Evolutionary conservation across 2,113 vertebrate species (phyloP), one percentile per base, ranked within the genome.

Genomic region (Megaptera novaeangliae): DNA sequence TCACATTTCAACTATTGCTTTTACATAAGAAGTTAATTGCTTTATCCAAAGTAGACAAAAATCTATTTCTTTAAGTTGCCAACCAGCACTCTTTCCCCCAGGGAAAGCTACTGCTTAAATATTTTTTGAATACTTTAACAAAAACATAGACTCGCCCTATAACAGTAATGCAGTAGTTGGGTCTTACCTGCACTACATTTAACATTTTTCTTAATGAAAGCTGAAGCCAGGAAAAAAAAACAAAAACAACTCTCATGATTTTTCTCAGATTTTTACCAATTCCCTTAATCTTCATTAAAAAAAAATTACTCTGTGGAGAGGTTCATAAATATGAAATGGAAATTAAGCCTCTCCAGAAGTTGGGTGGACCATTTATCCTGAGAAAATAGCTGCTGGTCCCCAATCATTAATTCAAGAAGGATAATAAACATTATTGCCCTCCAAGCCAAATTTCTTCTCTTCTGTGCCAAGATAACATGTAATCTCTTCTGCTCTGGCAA

Each of bases 1-100:
- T 88, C 96, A 98, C 97, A 94, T 95, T 97, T 98, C 39, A 98
- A 69, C 98, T 98, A 99, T 97, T 98, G 98, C 98, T 98, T 98
- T 98, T 71, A 95, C 77, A 95, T 3, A 98, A 97, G 93, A 94
- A 92, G 12, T 83, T 75, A 97, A 97, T 61, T 94, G 87, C 36
- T 96, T 89, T 91, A 97, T 36, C 97, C 97, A 98, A 98, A 97
- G 97, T 84, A 92, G 11, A 55, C 88, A 97, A 88, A 98, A 97
- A 83, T 85, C 95, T 84, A 44, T 74, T 86, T 93, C 88, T 96
- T 78, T 49, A 59, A 91, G 41, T 61, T 90, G 52, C 49, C 39
- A 68, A 68, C 31, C 14, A 36, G 69, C 44, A 36, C 20, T 92
- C 80, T 61, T 93, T 59, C 80, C 80, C 63, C 39, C 63, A 95